Conservation (phyloP, 2,113 vertebrate species). For the Platanista minor region DNA sequence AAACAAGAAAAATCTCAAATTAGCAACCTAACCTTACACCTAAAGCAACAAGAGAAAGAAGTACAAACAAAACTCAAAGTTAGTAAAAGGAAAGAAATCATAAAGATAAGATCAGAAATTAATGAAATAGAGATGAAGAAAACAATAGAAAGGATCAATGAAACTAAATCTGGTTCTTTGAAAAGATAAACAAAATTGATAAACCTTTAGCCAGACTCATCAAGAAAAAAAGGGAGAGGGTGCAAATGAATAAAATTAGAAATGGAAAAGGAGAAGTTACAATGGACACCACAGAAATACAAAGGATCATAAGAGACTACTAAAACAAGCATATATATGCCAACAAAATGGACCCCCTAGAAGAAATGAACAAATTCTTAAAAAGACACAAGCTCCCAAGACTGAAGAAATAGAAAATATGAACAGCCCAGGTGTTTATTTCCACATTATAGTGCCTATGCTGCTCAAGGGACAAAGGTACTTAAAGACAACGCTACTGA, state of each 20-base stretch:
- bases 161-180: background rate
- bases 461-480: background rate
- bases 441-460: background rate
- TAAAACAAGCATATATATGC: background rate
- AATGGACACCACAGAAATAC: background rate
- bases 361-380: background rate
- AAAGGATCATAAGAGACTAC: background rate
- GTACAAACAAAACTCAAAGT: background rate
- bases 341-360: background rate
- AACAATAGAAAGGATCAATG: background rate
- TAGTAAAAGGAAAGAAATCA: background rate
- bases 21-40: background rate
- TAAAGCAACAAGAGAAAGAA: background rate
- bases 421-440: background rate
- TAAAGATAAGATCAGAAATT: background rate
- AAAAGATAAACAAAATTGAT: background rate
- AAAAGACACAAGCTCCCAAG: background rate
- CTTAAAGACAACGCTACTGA: background rate
- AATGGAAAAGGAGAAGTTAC: background rate
- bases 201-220: background rate
- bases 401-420: background rate
- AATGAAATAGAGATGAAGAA: background rate
- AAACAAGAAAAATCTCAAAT: background rate
- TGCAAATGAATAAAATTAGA: background rate
- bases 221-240: background rate